Evolutionary conservation across 2,113 vertebrate species (phyloP).

Genomic region (Lepus timidus): DNA sequence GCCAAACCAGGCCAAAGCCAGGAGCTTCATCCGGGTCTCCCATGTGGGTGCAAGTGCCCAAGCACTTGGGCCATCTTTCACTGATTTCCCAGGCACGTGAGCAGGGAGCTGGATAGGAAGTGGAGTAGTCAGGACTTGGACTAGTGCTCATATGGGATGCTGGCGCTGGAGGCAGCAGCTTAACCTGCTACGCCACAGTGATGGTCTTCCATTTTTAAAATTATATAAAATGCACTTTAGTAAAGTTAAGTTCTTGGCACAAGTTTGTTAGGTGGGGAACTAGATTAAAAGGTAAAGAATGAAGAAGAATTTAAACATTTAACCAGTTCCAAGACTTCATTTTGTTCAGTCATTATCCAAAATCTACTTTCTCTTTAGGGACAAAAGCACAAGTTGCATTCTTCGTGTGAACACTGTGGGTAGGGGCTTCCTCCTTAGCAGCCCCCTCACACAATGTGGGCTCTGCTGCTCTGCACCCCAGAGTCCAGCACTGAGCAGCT

Average conservation of each 20-base stretch:
- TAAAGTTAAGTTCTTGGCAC: not conserved
- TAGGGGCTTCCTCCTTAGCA: no score
- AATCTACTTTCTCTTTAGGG: not conserved
- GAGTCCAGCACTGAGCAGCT: not conserved
- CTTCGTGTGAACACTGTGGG: rapidly evolving
- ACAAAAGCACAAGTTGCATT: not conserved
- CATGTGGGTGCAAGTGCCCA: no score
- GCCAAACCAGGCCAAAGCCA: no score
- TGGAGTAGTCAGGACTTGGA: no score
- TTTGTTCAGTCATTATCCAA: not conserved
- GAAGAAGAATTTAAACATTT: not conserved
- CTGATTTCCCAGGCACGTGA: no score
- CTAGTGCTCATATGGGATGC: no score
- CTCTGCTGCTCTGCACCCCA: not conserved
- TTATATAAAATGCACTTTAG: not conserved
- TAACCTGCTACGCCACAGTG: no score
- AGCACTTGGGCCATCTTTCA: no score
- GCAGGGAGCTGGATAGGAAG: no score
- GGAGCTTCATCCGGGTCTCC: no score
- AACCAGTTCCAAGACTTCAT: not conserved
- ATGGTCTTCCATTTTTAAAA: no score
- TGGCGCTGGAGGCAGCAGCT: no score
- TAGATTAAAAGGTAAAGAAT: not conserved
- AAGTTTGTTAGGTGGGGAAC: not conserved
- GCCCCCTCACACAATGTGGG: not conserved